Percentiles rank a stretch among this genome's conserved stretches.
Conservation (phyloP, 2,113 vertebrate genomes). For the Panthera leo region DNA sequence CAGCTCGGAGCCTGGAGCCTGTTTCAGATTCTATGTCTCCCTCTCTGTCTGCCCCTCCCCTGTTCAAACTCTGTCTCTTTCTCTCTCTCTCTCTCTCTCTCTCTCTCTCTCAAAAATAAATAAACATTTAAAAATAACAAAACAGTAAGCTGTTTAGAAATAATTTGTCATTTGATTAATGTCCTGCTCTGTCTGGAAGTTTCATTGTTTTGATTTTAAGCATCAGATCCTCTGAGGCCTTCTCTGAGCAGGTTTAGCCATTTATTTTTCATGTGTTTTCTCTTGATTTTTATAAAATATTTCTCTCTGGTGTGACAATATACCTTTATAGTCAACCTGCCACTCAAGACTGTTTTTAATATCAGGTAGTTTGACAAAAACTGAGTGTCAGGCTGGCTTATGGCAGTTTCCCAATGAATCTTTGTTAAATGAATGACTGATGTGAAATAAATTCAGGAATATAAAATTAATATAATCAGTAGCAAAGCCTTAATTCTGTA, state of each 20-base stretch:
- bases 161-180: neutral
- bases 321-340: neutral
- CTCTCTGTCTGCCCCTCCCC: too few relatives aligned
- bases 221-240: neutral
- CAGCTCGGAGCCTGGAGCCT: too few relatives aligned
- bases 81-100: too few relatives aligned
- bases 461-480: neutral
- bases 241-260: neutral
- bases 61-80: too few relatives aligned
- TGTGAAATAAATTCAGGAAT: neutral
- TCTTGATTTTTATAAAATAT: neutral
- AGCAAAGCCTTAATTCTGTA: neutral
- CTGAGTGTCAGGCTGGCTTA: neutral
- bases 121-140: too few relatives aligned
- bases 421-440: neutral
- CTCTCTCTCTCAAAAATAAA: too few relatives aligned
- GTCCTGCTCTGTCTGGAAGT: neutral
- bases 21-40: too few relatives aligned
- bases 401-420: neutral
- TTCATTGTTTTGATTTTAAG: neutral
- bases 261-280: neutral
- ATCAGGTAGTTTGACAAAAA: neutral
- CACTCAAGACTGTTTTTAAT: neutral
- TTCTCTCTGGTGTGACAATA: neutral
- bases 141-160: neutral